Percentiles rank a stretch among this genome's conserved stretches.
Conservation (phyloP, 2,113 vertebrate species). For the Kryptolebias marmoratus region DNA sequence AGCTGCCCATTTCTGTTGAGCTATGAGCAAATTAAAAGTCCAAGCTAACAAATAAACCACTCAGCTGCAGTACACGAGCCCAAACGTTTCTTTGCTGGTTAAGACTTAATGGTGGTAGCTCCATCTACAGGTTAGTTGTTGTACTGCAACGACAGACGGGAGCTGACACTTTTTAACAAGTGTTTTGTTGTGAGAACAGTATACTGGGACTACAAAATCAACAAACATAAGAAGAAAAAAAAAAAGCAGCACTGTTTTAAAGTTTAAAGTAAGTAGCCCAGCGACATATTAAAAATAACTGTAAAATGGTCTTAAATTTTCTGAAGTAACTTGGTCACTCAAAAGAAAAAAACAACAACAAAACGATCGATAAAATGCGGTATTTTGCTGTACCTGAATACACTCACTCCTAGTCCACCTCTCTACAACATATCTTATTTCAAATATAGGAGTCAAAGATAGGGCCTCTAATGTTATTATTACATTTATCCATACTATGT, state of each 20-base stretch:
- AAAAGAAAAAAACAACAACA: slow-evolving; percentile 44
- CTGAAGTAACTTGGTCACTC: slow-evolving; percentile 78
- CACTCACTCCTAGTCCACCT: slow-evolving; percentile 18
- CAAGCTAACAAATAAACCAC: slow-evolving; percentile 8
- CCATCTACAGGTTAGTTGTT: slow-evolving; percentile 71
- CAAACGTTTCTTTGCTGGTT: slow-evolving; percentile 28
- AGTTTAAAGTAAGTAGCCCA: slow-evolving; percentile 70
- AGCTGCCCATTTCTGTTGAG: slow-evolving; percentile 28
- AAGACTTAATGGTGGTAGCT: slow-evolving; percentile 41
- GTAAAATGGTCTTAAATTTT: slow-evolving; percentile 68
- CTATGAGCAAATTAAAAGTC: slow-evolving; percentile 1
- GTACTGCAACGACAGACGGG: slow-evolving; percentile 59
- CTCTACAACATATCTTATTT: slow-evolving; percentile 37
- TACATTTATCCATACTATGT: slow-evolving; percentile 69
- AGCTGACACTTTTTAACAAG: slow-evolving; percentile 11
- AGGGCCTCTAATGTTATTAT: slow-evolving; percentile 67
- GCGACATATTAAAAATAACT: slow-evolving; percentile 72
- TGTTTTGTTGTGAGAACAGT: slow-evolving; percentile 13
- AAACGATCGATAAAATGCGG: slow-evolving; percentile 53
- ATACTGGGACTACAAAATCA: slow-evolving; percentile 18
- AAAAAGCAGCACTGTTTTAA: slow-evolving; percentile 52
- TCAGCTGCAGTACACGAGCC: slow-evolving; percentile 63
- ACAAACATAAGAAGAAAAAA: slow-evolving; percentile 7
- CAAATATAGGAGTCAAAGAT: slow-evolving; percentile 67
- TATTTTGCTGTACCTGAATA: slow-evolving; percentile 61